Base-by-base conservation (phyloP, 2,888 invertebrate genomes). In the Labia minor region DNA sequence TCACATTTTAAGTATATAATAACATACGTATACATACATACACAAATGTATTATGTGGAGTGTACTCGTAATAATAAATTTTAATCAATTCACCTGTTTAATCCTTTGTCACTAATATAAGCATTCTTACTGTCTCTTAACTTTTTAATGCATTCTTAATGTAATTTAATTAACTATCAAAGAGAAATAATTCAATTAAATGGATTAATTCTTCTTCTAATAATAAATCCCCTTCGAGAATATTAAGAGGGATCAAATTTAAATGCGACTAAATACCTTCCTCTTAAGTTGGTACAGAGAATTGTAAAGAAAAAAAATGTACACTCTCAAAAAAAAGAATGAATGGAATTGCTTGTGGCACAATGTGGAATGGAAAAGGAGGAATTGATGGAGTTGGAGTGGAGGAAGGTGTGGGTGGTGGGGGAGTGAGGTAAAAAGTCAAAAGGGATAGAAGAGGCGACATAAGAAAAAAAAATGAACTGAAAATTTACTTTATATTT, bases 401-500 rank as follows among this genome's bases (percentile, higher is more conserved):
- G n/a, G 49, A 49, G 14, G 16, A 49, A 16, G 14, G 14, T n/a
- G 16, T n/a, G 49, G 14, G 49, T n/a, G 49, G 33, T 11, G 33
- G n/a, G n/a, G 26, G 26, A 6, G 26, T 6, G 18, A 64, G 21
- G 14, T 64, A n/a, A 64, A 26, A 33, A 64, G 21, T 18, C 18
- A 11, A 26, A 21, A 64, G 21, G 26, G 1, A 8, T 18, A 18
- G 33, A 21, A 18, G 21, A 21, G 4, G 10, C 14, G 61, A 61
- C 33, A 62, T 37, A 26, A 63, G 14, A 63, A 37, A 37, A 26
- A 49, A 21, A 61, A 64, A 20, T 16, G 63, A 64, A 64, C 21
- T 67, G 21, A 21, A 64, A 64, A 64, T 61, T 64, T 37, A 64
- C 64, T 67, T 67, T 66, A 16, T 62, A 18, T 18, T 61, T 62